These are phyloP conservation scores for Copsychus sechellarum DNA, from an alignment of 2,113 vertebrate species.

Conservation along the genomic window DNA sequence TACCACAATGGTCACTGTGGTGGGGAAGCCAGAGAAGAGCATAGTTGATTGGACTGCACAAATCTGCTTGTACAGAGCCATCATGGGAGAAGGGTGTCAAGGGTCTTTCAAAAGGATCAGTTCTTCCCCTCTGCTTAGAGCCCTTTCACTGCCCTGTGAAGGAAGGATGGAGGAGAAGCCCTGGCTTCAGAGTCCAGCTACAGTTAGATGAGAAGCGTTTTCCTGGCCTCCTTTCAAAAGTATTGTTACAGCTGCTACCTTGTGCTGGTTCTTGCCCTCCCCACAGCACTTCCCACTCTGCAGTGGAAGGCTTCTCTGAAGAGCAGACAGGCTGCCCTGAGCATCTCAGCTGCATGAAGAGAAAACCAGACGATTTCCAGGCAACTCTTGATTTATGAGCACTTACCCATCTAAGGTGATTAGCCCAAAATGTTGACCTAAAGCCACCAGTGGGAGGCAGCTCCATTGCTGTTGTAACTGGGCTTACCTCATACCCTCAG, in stretches of 20 bases:
- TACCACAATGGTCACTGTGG: not conserved
- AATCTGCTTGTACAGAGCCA: not conserved
- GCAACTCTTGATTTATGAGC: constrained; percentile 5
- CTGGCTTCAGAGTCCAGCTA: not conserved
- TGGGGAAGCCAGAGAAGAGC: not conserved
- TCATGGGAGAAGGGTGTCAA: not conserved
- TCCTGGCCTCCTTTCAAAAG: not conserved
- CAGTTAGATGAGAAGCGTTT: not conserved
- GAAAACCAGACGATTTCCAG: constrained; percentile 28
- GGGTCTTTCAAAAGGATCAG: not conserved
- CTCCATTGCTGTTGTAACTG: constrained; percentile 22
- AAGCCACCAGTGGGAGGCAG: constrained; percentile 35
- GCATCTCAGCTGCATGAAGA: not conserved
- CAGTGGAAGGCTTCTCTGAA: not conserved
- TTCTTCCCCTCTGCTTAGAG: not conserved
- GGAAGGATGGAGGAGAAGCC: not conserved
- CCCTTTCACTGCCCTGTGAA: not conserved
- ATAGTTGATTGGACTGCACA: not conserved
- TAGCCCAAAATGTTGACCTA: constrained; percentile 51
- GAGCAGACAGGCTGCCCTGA: not conserved
- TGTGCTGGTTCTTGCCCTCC: not conserved
- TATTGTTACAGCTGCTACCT: not conserved
- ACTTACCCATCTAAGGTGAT: constrained; percentile 42
- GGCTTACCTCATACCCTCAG: constrained; percentile 49
- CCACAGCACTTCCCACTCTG: not conserved